Conservation (phyloP, 1,140 invertebrate genomes). For the Cardiocondyla obscurior region DNA sequence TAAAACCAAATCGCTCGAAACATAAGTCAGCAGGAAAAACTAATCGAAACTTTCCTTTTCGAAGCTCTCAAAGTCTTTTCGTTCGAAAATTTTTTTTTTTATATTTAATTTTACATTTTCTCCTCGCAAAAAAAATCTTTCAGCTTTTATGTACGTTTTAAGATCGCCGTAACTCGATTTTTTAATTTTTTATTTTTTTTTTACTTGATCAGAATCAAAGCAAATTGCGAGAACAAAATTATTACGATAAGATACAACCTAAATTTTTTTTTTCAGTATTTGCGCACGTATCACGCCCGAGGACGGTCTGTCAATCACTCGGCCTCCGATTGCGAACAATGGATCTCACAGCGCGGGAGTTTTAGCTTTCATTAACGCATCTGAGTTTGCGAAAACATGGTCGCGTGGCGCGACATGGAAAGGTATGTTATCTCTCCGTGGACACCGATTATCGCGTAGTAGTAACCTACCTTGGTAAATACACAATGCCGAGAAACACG, state of each 20-base stretch:
- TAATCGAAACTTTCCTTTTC: not conserved
- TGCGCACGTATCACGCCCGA: slow-evolving; percentile 3
- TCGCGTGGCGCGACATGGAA: slow-evolving; percentile 56
- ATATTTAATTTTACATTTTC: not conserved
- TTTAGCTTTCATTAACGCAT: slow-evolving; percentile 56
- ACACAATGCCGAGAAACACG: slow-evolving; percentile 13
- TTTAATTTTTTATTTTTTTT: not conserved
- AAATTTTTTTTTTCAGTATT: slow-evolving; percentile 7
- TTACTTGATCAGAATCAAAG: not conserved
- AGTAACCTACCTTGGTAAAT: slow-evolving; percentile 23
- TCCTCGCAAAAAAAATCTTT: not conserved
- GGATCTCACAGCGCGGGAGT: slow-evolving; percentile 5
- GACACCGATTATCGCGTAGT: slow-evolving; percentile 41
- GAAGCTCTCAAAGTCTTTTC: no score
- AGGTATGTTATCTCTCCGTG: slow-evolving; percentile 35
- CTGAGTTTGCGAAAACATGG: slow-evolving; percentile 55
- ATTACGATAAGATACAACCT: not conserved
- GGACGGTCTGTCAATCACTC: slow-evolving; percentile 18
- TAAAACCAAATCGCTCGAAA: not conserved
- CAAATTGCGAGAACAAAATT: not conserved
- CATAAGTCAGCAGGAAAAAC: not conserved
- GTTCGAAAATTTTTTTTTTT: not conserved
- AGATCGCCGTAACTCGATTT: not conserved
- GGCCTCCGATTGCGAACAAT: slow-evolving; percentile 21
- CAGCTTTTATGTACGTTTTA: not conserved